These are phyloP conservation scores for Acromyrmex charruanus DNA, from an alignment of 1,140 invertebrate species.

Conservation along the genomic window DNA sequence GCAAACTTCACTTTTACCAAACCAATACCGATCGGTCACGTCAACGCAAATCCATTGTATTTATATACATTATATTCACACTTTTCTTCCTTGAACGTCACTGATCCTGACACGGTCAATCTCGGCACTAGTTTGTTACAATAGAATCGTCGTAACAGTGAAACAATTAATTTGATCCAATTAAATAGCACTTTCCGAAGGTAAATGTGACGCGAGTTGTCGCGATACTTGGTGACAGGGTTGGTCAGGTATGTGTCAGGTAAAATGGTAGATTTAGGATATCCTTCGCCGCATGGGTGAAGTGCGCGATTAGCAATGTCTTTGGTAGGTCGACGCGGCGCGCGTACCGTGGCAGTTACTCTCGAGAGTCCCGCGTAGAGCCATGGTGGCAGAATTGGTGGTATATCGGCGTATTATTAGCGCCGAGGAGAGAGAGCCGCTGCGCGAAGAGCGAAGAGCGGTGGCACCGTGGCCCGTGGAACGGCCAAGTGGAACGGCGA, in stretches of 20 bases:
- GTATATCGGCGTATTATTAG: conserved; percentile 85
- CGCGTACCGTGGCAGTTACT: conserved; percentile 78
- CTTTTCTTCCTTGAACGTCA: conserved; percentile 23
- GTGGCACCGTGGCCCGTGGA: conserved; percentile 41
- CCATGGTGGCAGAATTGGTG: conserved; percentile 84
- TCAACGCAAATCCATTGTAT: conserved; percentile 1
- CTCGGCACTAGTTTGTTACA: not conserved
- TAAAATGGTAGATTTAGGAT: conserved; percentile 8
- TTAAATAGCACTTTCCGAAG: not conserved
- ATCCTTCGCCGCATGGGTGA: conserved; percentile 66
- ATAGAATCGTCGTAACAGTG: not conserved
- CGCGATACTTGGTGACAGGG: not conserved
- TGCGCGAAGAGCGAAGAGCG: conserved; percentile 10
- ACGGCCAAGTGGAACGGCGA: conserved; percentile 45
- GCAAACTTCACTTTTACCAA: not conserved
- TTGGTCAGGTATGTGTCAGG: not conserved
- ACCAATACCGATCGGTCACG: not conserved
- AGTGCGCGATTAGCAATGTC: conserved; percentile 72
- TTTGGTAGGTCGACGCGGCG: conserved; percentile 73
- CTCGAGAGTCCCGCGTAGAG: conserved; percentile 75
- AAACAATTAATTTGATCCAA: not conserved
- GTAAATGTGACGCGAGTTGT: not conserved
- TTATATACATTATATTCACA: not conserved
- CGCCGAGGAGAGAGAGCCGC: conserved; percentile 62
- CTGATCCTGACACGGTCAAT: conserved; percentile 11